Conservation (phyloP, 2,113 vertebrate species). For the Gymnarchus niloticus region DNA sequence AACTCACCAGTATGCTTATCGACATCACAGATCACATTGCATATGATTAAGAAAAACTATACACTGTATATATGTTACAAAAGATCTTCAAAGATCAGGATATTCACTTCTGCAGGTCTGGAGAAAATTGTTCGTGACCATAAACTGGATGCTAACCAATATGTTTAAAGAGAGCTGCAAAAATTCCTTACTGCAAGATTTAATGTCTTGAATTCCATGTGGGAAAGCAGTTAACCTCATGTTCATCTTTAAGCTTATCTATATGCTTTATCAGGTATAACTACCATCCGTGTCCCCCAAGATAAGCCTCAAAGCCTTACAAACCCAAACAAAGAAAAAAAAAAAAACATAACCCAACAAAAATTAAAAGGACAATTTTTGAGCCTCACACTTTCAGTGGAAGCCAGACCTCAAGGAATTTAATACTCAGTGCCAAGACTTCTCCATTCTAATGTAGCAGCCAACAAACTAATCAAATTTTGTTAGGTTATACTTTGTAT, state of each 20-base stretch:
- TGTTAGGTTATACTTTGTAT: background rate
- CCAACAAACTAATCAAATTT: conserved; percentile 13
- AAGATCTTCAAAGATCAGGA: background rate
- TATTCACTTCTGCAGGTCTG: background rate
- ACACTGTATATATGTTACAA: background rate
- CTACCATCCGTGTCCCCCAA: background rate
- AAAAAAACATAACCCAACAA: background rate
- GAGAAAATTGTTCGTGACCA: background rate
- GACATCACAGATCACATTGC: background rate
- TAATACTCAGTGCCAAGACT: background rate
- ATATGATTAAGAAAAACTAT: background rate
- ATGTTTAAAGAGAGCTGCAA: background rate
- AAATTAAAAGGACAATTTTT: background rate
- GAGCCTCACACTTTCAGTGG: background rate
- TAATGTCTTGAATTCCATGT: background rate
- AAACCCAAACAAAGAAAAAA: background rate
- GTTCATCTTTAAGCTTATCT: background rate
- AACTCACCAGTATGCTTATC: background rate
- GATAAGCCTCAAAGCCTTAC: background rate
- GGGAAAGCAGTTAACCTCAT: background rate
- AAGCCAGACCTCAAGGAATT: conserved; percentile 18
- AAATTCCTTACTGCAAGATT: conserved; percentile 13
- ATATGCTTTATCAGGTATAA: background rate
- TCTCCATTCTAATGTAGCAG: background rate
- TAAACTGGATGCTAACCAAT: background rate